Base-by-base conservation (phyloP, 2,888 invertebrate species). In the Netelia melanura region DNA sequence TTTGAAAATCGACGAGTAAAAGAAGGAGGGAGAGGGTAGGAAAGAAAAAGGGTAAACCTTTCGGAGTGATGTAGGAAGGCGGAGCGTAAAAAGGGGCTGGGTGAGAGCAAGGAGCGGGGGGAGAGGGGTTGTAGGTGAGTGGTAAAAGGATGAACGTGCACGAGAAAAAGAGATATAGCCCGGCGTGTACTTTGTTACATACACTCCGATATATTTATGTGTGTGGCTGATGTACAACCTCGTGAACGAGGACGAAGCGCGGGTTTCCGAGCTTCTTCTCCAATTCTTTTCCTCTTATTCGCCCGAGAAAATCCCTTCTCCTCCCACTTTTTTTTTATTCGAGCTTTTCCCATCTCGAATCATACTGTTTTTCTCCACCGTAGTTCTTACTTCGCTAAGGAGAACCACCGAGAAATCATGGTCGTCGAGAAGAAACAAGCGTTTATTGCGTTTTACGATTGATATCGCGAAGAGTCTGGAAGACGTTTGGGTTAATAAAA, bases 251-350 rank as follows among this genome's bases (percentile, higher is more conserved):
- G 43, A 72, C 38, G 48, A 23, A 79, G 43, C 43, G 81, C 70
- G 56, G 79, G 38, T 58, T 79, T 79, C 81, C 75, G 65, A 83
- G 82, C 79, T 80, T 56, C 79, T 80, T 56, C 54, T 48, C 65
- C 65, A 54, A 75, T 61, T 23, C 76, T 62, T 68, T 79, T 58
- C 25, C 25, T 74, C 56, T 48, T 67, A 52, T n/a, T 65, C 62
- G 38, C n/a, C 17, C 64, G 10, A 76, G 56, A 58, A 65, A 25
- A 52, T 38, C 14, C 67, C 58, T 43, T 48, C 43, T 43, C 9
- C 43, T 43, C 9, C 44, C 62, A 44, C 25, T 0, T 56, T 58
- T 52, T 56, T 38, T 38, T 38, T 38, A 38, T 6, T n/a, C 67
- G 17, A 38, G 11, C 21, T 38, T 52, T 61, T 38, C 61, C 14